Base-by-base conservation (phyloP, 1,140 invertebrate genomes). In the Brachionus paranguensis region DNA sequence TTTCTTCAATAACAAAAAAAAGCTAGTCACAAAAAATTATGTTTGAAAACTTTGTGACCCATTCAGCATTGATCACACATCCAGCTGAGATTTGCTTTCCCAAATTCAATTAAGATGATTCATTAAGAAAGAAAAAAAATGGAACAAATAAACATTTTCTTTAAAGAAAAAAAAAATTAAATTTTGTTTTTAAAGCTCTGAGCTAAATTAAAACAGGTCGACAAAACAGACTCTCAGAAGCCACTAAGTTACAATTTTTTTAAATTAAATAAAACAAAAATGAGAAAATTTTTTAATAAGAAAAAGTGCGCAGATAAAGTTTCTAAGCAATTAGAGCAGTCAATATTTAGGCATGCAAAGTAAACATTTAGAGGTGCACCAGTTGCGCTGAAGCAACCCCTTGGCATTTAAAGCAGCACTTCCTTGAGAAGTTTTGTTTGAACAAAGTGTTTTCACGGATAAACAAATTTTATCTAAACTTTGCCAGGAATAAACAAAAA, bases 401-500 rank as follows among this genome's bases (percentile, higher is more conserved):
- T 60, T 17, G 53, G n/a, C 27, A 20, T 24, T 60, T 20, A 60
- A 60, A 60, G 4, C 53, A 60, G 53, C 17, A 60, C 20, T 60
- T 60, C 53, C 17, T 60, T 60, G 53, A 60, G 17, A 60, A 60
- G 5, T 17, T 60, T 68, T 68, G n/a, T 68, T 41, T 68, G 65
- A 68, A 68, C 33, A 33, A 41, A 68, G 65, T 68, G 33, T 68
- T 72, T 41, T 41, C 17, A 72, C 17, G 20, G 14, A 43, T 41
- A 72, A 41, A 41, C 68, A 72, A 72, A 43, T 41, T 41, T 72
- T 43, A 41, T 72, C 41, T 43, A 41, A 72, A 72, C 29, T 41
- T 72, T 41, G 37, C 37, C 33, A 72, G 68, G 68, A 72, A 72
- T 72, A 72, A 72, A 72, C 68, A 72, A 41, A 72, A 72, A 64